phyloP scores from a whole-genome alignment of 2,113 vertebrate species.

The Pangasianodon gigas region DNA sequence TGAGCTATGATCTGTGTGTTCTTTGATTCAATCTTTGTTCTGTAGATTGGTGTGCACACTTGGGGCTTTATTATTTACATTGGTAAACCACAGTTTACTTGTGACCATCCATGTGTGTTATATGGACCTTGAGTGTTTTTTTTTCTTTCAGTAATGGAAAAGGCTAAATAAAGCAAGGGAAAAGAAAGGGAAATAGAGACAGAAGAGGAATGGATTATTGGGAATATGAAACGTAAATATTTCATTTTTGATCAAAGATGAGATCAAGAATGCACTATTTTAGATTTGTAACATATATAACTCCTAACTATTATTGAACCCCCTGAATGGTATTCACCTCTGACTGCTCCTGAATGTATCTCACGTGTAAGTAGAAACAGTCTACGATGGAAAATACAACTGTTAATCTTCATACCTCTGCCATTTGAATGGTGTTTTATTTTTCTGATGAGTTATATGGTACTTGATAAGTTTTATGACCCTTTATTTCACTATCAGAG shows the following conservation, averaged over 20 bases:
- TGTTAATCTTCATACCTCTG: background rate
- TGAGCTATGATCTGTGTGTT: constrained; percentile 15
- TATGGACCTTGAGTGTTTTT: constrained; percentile 8
- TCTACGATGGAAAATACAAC: background rate
- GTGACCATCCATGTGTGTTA: constrained; percentile 30
- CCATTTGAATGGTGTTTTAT: background rate
- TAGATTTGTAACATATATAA: background rate
- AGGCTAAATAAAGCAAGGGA: constrained; percentile 33
- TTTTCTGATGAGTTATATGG: background rate
- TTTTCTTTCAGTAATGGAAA: constrained; percentile 20
- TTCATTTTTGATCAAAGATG: background rate
- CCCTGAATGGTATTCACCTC: background rate
- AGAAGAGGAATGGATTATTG: background rate
- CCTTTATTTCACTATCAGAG: background rate
- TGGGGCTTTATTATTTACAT: constrained; percentile 41
- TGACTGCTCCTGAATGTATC: background rate
- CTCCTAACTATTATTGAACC: background rate
- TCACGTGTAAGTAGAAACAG: background rate
- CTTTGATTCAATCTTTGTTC: constrained; percentile 34
- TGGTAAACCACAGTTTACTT: constrained; percentile 32
- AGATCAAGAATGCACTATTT: background rate
- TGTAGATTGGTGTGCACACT: constrained; percentile 31
- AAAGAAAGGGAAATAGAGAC: background rate
- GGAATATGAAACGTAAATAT: background rate
- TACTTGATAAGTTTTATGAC: background rate